phyloP scores from a whole-genome alignment of 2,888 invertebrate species.

The Tupiocoris notatus region DNA sequence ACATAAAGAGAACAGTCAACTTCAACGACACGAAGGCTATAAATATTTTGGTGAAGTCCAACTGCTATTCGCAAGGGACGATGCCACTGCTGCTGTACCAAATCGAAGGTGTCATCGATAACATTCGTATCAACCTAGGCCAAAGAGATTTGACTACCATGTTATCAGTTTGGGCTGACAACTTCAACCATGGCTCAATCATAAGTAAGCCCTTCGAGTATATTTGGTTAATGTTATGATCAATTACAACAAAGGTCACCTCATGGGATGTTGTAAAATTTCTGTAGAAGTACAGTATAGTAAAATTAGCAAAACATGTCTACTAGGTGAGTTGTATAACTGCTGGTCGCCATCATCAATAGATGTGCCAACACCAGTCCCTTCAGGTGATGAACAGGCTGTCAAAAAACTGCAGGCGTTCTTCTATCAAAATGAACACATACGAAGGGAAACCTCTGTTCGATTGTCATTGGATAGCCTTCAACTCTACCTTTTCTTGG shows the following conservation, averaged over 20 bases:
- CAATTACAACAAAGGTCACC: too few species aligned
- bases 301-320: too few species aligned
- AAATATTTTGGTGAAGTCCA: constrained; percentile 35
- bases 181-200: constrained; percentile 62
- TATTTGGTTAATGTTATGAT: too few species aligned
- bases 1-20: constrained; percentile 66
- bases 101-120: constrained; percentile 66
- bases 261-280: too few species aligned
- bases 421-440: constrained; percentile 66
- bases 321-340: constrained; percentile 51
- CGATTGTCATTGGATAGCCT: constrained; percentile 66
- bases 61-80: constrained; percentile 44
- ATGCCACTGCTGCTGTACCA: constrained; percentile 59
- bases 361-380: constrained; percentile 52
- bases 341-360: constrained; percentile 53
- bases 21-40: constrained; percentile 47
- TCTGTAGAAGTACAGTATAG: too few species aligned
- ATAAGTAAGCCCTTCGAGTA: constrained; percentile 56
- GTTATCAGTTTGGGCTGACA: constrained; percentile 70
- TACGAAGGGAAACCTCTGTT: constrained; percentile 61
- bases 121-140: constrained; percentile 67
- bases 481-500: constrained; percentile 69
- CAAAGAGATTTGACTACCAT: constrained; percentile 73
- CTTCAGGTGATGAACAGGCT: constrained; percentile 56
- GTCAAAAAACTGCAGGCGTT: constrained; percentile 72